Evolutionary conservation across 2,888 invertebrate species (phyloP), one percentile per base, ranked within the genome.

Genomic region (Antitype chi): DNA sequence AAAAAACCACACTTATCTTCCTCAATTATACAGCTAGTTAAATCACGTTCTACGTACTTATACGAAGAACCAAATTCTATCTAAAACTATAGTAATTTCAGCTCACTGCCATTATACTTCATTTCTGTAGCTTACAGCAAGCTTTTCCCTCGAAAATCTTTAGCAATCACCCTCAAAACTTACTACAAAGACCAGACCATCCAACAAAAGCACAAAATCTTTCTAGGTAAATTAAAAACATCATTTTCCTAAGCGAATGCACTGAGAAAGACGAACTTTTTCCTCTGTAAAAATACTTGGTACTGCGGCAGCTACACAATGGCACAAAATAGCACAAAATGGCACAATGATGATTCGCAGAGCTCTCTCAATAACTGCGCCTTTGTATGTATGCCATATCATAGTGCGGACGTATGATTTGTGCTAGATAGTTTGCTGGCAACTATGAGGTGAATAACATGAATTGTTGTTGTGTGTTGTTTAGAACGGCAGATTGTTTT

Each of bases 221-320:
- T 78, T 79, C 74, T 68, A 23, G 47, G 15, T 74, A 68, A 79
- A 89, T 84, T 80, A 85, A 84, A 88, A 89, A 85, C 73, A 83
- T 78, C 73, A 86, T 84, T 88, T 72, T 78, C 80, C 84, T 84
- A 79, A 82, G 80, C 81, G 64, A 70, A 66, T 82, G 85, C 82
- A 80, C 68, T 78, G 82, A 76, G 80, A 69, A 85, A 85, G 82
- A 75, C 78, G 76, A 88, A 89, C 87, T 87, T 88, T 90, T 85
- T 75, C 53, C 88, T 82, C 68, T 85, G 82, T 87, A 85, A 88
- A 90, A 90, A 89, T 90, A 89, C 89, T 90, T 89, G 82, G 82
- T 78, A 66, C 49, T 74, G 73, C 62, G 64, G 78, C 5, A 67
- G 73, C 63, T 64, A 78, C 60, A 84, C 75, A 90, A 89, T 89